Evolutionary conservation across 1,140 invertebrate species (phyloP).

Genomic region (Drosophila pectinifera): DNA sequence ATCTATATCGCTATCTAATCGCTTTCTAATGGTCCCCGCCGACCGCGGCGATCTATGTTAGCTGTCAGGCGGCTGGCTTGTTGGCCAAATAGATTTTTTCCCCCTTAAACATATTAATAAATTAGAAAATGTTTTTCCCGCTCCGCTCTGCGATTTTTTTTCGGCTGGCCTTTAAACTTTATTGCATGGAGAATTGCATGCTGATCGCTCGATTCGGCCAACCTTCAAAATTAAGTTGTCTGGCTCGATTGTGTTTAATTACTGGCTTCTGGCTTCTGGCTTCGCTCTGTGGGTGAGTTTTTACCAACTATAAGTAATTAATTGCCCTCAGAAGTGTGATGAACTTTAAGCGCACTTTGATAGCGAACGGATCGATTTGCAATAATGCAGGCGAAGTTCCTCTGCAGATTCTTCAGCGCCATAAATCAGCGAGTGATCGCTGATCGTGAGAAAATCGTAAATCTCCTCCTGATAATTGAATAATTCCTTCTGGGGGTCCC

Average conservation of each 20-base stretch:
- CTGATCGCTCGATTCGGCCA: slow-evolving; percentile 58
- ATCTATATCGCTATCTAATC: slow-evolving; percentile 83
- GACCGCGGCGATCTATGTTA: slow-evolving; percentile 77
- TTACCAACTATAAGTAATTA: slow-evolving; percentile 58
- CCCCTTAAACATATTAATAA: slow-evolving; percentile 77
- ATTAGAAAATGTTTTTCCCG: slow-evolving; percentile 77
- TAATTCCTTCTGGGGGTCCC: slow-evolving; percentile 9
- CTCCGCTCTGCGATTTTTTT: slow-evolving; percentile 14
- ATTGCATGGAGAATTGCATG: slow-evolving; percentile 75
- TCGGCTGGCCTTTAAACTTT: slow-evolving; percentile 76
- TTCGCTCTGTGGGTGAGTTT: slow-evolving; percentile 12
- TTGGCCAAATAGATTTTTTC: slow-evolving; percentile 77
- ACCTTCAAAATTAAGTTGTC: slow-evolving; percentile 83
- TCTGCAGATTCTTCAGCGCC: neutral
- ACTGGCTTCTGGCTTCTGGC: slow-evolving; percentile 30
- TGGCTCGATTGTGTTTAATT: slow-evolving; percentile 69
- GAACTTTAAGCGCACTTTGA: slow-evolving; percentile 70
- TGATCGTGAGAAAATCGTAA: slow-evolving; percentile 45
- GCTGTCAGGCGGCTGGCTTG: slow-evolving; percentile 69
- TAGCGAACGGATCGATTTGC: slow-evolving; percentile 47
- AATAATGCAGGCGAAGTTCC: slow-evolving; percentile 18
- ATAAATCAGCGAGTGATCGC: slow-evolving; percentile 22
- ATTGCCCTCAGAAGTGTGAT: slow-evolving; percentile 69
- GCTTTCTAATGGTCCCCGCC: slow-evolving; percentile 76
- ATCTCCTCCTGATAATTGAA: slow-evolving; percentile 14